These are phyloP conservation scores for Nebria brevicollis DNA, from an alignment of 2,888 invertebrate species.

Conservation along the genomic window DNA sequence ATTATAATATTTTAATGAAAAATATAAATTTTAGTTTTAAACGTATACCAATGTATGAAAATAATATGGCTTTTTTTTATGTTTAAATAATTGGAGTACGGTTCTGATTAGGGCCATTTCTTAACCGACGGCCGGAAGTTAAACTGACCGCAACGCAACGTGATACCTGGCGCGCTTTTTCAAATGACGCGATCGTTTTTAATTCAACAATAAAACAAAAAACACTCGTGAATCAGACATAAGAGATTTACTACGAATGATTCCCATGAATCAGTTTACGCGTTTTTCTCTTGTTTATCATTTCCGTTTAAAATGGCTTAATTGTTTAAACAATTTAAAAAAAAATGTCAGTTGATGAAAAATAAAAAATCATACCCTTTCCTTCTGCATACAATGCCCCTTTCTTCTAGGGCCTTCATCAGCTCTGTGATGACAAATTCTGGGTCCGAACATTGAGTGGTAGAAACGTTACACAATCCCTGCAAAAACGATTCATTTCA, in stretches of 20 bases:
- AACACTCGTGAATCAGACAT: slow-evolving; percentile 24
- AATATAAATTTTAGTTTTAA: background rate
- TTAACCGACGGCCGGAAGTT: slow-evolving; percentile 48
- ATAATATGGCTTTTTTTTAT: background rate
- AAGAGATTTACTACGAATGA: slow-evolving; percentile 33
- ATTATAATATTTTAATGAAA: no score
- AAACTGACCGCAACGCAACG: slow-evolving; percentile 48
- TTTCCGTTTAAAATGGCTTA: slow-evolving; percentile 24
- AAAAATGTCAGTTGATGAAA: background rate
- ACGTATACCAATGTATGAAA: background rate
- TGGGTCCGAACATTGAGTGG: slow-evolving; percentile 73
- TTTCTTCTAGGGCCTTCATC: slow-evolving; percentile 69
- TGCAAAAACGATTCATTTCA: slow-evolving; percentile 55
- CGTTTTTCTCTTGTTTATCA: slow-evolving; percentile 21
- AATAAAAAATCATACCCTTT: slow-evolving; percentile 66
- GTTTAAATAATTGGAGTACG: slow-evolving; percentile 7
- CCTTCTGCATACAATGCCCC: slow-evolving; percentile 72
- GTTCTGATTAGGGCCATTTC: slow-evolving; percentile 29
- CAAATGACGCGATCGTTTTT: slow-evolving; percentile 39
- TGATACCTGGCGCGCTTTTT: slow-evolving; percentile 49
- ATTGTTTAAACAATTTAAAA: background rate
- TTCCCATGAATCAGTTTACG: slow-evolving; percentile 31
- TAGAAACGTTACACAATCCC: slow-evolving; percentile 78
- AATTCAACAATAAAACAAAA: slow-evolving; percentile 16
- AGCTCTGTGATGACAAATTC: slow-evolving; percentile 72